Conservation (phyloP, 2,888 invertebrate species). For the Noctua pronuba region DNA sequence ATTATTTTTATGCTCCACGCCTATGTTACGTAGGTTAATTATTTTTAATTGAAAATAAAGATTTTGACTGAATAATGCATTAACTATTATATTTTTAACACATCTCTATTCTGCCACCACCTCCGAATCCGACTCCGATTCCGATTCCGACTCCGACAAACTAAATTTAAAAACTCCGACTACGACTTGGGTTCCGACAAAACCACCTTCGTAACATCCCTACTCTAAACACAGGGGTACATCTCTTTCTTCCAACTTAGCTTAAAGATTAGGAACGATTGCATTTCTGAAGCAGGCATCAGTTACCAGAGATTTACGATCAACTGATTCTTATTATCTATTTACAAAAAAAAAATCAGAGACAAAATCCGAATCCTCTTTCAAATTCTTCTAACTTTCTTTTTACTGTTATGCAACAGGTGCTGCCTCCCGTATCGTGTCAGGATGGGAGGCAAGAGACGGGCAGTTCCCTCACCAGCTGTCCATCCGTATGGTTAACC, state of each 20-base stretch:
- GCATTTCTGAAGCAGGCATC: background rate
- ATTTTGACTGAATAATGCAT: no score
- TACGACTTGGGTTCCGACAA: background rate
- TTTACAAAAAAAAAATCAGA: background rate
- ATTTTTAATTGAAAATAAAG: background rate
- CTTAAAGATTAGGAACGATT: background rate
- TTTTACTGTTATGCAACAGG: conserved; percentile 9
- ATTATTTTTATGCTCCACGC: no score
- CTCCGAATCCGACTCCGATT: no score
- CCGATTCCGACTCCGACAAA: no score
- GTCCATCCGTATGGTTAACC: conserved; percentile 74
- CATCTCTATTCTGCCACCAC: no score
- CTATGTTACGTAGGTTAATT: no score
- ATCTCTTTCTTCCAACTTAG: background rate
- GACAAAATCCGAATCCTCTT: background rate
- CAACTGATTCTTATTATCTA: background rate
- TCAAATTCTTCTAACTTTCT: background rate
- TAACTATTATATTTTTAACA: no score
- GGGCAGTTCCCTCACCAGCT: conserved; percentile 78
- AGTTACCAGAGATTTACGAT: background rate
- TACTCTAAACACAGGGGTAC: background rate
- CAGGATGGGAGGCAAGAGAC: conserved; percentile 77
- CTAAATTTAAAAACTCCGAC: no score
- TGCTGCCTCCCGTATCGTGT: conserved; percentile 48
- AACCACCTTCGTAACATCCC: background rate